Base-by-base conservation (phyloP, 2,888 invertebrate genomes). In the Cosmia trapezina region DNA sequence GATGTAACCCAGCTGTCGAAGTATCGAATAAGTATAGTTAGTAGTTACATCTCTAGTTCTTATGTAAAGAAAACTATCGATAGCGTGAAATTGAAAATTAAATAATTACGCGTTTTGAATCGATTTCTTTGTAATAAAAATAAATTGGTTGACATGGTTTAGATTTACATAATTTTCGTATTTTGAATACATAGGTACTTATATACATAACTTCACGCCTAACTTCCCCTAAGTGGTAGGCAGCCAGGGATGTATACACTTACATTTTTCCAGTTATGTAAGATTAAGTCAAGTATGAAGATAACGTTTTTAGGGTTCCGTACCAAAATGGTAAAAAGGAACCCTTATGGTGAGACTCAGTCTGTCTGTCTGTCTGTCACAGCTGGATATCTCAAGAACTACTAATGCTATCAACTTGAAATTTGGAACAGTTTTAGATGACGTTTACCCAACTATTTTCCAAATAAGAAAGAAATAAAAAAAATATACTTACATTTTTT, bases 1-100 rank as follows among this genome's bases (percentile, higher is more conserved):
- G 81, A 73, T 79, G 73, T 72, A 85, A 73, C 78, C 74, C 6
- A 41, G 73, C 63, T 59, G 65, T 78, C 19, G 2, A 47, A 45
- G 17, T 47, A 66, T 41, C 64, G 60, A 64, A 53, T 33, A 9
- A 19, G 14, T 14, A 41, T 6, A 28, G 28, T 14, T 47, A 37
- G 37, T n/a, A 49, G 62, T 71, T 37, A 67, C 66, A 78, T 61
- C 64, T 62, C 33, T 73, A 60, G 65, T 76, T 72, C 19, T 75
- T 76, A 74, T 54, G 47, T 75, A 83, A 83, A 68, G 14, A 45
- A 28, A 60, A 0, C 8, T 45, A 33, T 76, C n/a, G 56, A 57
- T 54, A 47, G 53, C 66, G 17, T 73, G 56, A 43, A 22, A 70
- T 69, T 56, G 12, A 0, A 14, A 51, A 64, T 77, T 22, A 37